Evolutionary conservation across 2,888 invertebrate genomes (phyloP), one percentile per base, ranked within the genome.

Genomic region (Acleris cristana): DNA sequence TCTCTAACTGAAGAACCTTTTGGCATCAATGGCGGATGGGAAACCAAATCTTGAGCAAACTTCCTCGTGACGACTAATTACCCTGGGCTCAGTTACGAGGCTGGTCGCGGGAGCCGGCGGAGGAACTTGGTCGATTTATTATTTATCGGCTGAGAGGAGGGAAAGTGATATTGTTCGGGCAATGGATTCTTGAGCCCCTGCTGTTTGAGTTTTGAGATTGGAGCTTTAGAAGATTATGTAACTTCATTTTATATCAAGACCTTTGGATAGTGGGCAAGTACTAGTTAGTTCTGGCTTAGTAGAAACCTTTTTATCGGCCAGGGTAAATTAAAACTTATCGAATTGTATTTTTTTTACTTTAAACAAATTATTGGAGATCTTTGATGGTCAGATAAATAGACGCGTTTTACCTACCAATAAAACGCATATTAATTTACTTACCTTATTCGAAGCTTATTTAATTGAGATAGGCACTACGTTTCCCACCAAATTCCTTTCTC

Each of bases 31-130:
- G 52, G 61, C 55, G 61, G 19, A 40, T 40, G 40, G 40, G 52
- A 56, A 40, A 63, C 58, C 40, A 63, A 53, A 67, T 53, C 56
- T 66, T 62, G 34, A 18, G 23, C 53, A 53, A 63, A 67, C 34
- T 62, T 63, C 57, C 53, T 52, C 62, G 57, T 53, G 40, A 30
- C 44, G 40, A 40, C 63, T 67, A 62, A 63, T 67, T 63, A 63
- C 23, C 18, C 51, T 51, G 34, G 14, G 61, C 66, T 67, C 64
- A 21, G 48, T 60, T 62, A 53, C 62, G 30, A 23, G 56, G 54
- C 58, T 54, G 40, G 21, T 54, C 40, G 34, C n/a, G n/a, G 21
- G 57, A 18, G 48, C 48, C 14, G 21, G 26, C 18, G 34, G 34
- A 7, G 55, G 51, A 52, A 57, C 62, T 48, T 56, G 18, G 44